phyloP scores from a whole-genome alignment of 2,888 invertebrate species.

The Urechis unicinctus region DNA sequence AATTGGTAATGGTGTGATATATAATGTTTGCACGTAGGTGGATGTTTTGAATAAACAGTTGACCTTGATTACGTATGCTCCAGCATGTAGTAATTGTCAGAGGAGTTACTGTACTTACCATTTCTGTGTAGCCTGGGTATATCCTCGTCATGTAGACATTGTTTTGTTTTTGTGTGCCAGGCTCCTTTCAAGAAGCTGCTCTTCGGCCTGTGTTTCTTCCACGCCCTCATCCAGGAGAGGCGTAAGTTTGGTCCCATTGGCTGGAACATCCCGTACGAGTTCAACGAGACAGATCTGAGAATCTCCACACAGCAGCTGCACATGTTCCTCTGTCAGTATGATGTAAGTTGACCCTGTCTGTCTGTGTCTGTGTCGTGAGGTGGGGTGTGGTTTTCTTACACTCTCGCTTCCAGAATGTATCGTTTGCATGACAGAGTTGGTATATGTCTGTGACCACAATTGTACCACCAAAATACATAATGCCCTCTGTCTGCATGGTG shows the following conservation, averaged over 20 bases:
- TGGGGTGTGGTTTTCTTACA: too few relatives aligned
- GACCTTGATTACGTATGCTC: too few relatives aligned
- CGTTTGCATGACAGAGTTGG: too few relatives aligned
- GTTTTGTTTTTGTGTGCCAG: slow-evolving; percentile 25
- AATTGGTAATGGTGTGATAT: too few relatives aligned
- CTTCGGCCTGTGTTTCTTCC: slow-evolving; percentile 54
- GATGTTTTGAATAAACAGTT: too few relatives aligned
- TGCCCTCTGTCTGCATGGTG: background rate
- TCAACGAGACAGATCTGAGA: slow-evolving; percentile 54
- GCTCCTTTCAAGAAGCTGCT: slow-evolving; percentile 50
- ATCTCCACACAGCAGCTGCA: slow-evolving; percentile 52
- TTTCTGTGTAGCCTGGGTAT: background rate
- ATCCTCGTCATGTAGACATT: background rate
- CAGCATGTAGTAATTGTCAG: too few relatives aligned
- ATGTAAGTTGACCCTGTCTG: slow-evolving; percentile 32
- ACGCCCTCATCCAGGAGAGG: slow-evolving; percentile 53
- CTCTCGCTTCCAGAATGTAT: too few relatives aligned
- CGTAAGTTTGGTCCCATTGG: slow-evolving; percentile 54
- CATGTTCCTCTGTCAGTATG: slow-evolving; percentile 53
- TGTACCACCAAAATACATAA: background rate
- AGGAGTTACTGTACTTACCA: background rate
- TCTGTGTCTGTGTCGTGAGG: too few relatives aligned
- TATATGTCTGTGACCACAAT: too few relatives aligned
- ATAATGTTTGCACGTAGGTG: too few relatives aligned
- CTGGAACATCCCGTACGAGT: slow-evolving; percentile 55